Base-by-base conservation (phyloP, 37 sponge, comb jelly and placozoan species). In the Axinella damicornis region DNA sequence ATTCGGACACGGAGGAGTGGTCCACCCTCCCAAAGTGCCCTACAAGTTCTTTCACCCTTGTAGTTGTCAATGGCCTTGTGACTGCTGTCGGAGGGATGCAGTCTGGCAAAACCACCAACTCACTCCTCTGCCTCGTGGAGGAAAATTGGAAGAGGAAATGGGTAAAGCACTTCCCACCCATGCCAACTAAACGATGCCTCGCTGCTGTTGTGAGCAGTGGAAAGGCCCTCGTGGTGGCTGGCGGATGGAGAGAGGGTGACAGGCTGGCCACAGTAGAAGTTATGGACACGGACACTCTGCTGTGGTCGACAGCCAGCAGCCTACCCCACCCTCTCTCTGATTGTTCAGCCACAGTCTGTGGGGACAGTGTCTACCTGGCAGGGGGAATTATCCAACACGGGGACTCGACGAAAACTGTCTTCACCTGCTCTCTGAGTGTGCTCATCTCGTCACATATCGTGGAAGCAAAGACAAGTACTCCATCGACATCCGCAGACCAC, bases 221-320 rank as follows among this genome's bases (percentile, higher is more conserved):
- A 15, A 77, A 25, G 21, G 56, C 58, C 35, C 62, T 77, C 18
- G 77, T 77, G 36, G 77, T 77, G n/a, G 77, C 77, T 28, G 77
- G 77, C 2, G 77, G 77, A 13, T 2, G 54, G 22, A 40, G 52
- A n/a, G 52, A 39, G 5, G 24, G 5, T 5, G 4, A 55, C 20
- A 57, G 24, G 18, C 33, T 58, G 30, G 37, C 21, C 77, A 58
- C 77, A 31, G 77, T 77, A 19, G 77, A 77, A 36, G 54, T 77
- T 5, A 54, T 77, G 41, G 21, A 55, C 22, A 30, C 56, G 4
- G 21, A 35, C 30, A 28, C 60, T 25, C 77, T 25, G 61, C 77
- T 57, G 56, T 77, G 77, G 77, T 56, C 27, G 2, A 77, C 77
- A 15, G 60, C 35, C 33, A 18, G n/a, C 33, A 36, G 25, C n/a